These are phyloP conservation scores for Stomatorhinus ivindoensis DNA, from an alignment of 2,113 vertebrate genomes.

Conservation along the genomic window DNA sequence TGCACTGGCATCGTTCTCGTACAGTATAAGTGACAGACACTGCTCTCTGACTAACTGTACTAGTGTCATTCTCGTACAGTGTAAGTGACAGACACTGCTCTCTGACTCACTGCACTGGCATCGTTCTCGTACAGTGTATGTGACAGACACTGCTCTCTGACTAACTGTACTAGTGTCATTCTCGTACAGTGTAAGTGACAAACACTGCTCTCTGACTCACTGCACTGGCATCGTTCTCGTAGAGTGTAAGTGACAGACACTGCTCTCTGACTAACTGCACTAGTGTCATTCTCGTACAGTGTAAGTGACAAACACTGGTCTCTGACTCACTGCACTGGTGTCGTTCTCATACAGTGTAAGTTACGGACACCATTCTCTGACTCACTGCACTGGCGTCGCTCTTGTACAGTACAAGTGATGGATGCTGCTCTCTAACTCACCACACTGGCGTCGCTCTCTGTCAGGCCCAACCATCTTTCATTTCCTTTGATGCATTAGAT, in stretches of 20 bases:
- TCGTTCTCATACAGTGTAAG: too few species aligned
- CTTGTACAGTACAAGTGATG: neutral
- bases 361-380: too few species aligned
- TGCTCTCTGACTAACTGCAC: too few species aligned
- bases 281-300: neutral
- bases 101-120: neutral
- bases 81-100: neutral
- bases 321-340: neutral
- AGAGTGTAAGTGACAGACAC: neutral
- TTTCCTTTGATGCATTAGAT: neutral
- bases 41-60: too few species aligned
- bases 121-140: neutral
- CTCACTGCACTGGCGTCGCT: too few species aligned
- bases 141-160: too few species aligned
- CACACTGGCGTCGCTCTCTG: neutral
- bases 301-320: neutral
- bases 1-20: neutral
- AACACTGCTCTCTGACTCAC: neutral
- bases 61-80: neutral
- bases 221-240: neutral
- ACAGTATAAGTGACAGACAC: neutral
- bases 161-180: too few species aligned
- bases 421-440: neutral
- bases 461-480: neutral
- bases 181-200: neutral